Evolutionary conservation across 2,113 vertebrate species (phyloP), one percentile per base, ranked within the genome.

Genomic region (Microcebus jonahi): DNA sequence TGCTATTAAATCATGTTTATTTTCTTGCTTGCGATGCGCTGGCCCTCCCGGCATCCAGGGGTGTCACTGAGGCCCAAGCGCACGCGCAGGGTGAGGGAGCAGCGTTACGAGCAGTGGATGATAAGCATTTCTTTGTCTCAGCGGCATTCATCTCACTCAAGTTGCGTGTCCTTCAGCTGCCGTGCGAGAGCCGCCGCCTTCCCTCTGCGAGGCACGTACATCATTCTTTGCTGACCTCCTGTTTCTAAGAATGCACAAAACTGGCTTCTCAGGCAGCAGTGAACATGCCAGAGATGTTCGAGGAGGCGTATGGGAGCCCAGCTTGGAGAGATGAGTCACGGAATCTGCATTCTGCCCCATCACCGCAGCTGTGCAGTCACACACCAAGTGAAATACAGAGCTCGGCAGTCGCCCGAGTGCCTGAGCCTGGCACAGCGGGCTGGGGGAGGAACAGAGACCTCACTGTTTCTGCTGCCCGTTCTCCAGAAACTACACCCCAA

Each of bases 1-100:
- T 83, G 42, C 95, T 90, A 70, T 73, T 95, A 97, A 97, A 97
- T 97, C 93, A 75, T 84, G 68, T 97, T 93, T 95, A 94, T 97
- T 91, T 95, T 94, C 96, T 95, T 95, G 36, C 45, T 95, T 90
- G 70, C 73, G 36, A 97, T 95, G 83, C 90, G 14, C 65, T 55
- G 31, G n/a, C 3, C 91, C 91, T 89, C 34, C 29, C 73, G 8
- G 61, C 85, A 86, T 59, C 76, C 10, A 34, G 61, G 36, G 59
- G 34, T 61, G 31, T 63, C 87, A 34, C 4, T 84, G 73, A 97
- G 85, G 67, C 71, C 87, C 63, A 71, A 45, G 23, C 5, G 84
- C 92, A 25, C 14, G 13, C 0, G 0, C 29, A n/a, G n/a, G 84
- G 42, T 77, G 81, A n/a, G 36, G 63, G n/a, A 82, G 3, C 4